Conservation (phyloP, 2,113 vertebrate species). For the Orthochromis malagaraziensis region DNA sequence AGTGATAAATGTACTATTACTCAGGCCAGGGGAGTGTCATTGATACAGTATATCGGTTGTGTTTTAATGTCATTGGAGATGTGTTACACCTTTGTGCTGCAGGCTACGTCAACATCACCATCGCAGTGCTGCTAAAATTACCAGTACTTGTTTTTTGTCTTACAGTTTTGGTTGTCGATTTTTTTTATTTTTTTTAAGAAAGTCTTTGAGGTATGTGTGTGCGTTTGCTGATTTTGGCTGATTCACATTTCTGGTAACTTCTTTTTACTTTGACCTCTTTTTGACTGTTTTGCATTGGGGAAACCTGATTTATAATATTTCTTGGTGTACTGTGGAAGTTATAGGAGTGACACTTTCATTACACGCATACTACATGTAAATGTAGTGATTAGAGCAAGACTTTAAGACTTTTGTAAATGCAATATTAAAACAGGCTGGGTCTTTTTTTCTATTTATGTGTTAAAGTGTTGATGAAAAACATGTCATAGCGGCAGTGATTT, state of each 20-base stretch:
- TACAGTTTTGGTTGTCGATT: neutral
- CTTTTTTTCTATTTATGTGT: rapidly evolving
- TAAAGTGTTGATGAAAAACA: neutral
- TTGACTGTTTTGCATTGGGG: neutral
- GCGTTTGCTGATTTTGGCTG: rapidly evolving
- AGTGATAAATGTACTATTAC: neutral
- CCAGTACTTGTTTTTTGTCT: neutral
- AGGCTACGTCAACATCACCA: neutral
- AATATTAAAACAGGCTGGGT: neutral
- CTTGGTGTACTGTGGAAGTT: neutral
- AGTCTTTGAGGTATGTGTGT: neutral
- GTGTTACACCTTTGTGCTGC: neutral
- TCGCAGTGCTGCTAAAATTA: neutral
- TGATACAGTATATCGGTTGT: rapidly evolving
- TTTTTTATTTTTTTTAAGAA: neutral
- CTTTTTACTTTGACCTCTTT: neutral
- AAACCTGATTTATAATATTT: neutral
- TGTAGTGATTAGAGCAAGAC: neutral
- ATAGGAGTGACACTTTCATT: neutral
- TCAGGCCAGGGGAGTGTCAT: rapidly evolving
- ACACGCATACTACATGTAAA: neutral
- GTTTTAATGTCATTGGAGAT: neutral
- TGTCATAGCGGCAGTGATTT: rapidly evolving
- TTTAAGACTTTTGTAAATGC: too few species aligned
- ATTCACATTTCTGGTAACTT: neutral